These are phyloP conservation scores for Cheilosia variabilis DNA, from an alignment of 2,888 invertebrate genomes.

Conservation along the genomic window DNA sequence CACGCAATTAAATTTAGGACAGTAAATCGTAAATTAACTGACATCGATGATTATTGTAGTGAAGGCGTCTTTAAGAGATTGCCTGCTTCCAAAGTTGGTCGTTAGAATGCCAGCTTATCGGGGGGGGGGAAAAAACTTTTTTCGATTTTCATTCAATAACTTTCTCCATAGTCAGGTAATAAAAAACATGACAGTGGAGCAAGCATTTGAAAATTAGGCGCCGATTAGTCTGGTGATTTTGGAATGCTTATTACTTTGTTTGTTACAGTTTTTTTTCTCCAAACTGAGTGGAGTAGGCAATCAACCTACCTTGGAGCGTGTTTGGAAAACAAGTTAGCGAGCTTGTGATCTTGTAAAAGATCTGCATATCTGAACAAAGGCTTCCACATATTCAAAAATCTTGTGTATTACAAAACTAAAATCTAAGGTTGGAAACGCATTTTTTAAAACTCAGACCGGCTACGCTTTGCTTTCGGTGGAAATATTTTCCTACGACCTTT, in stretches of 20 bases:
- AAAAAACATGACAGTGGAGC: not conserved
- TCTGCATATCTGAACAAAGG: not conserved
- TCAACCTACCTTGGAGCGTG: no score
- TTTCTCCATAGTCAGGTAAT: constrained; percentile 7
- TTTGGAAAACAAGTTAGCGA: not conserved
- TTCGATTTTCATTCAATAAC: constrained; percentile 22
- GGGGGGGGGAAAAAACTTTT: constrained; percentile 6
- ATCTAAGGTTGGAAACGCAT: no score
- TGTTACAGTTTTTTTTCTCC: not conserved
- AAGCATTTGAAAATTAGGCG: constrained; percentile 9
- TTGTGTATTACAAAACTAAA: no score
- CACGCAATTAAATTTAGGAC: constrained; percentile 23
- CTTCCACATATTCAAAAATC: no score
- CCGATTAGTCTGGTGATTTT: constrained; percentile 21
- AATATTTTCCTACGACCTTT: no score
- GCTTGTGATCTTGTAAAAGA: not conserved
- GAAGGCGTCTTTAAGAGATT: not conserved
- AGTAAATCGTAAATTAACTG: constrained; percentile 5
- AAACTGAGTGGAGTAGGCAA: no score
- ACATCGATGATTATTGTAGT: no score
- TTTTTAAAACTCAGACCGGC: no score
- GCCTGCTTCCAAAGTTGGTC: not conserved
- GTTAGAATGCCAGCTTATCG: not conserved
- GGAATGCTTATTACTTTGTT: constrained; percentile 4
- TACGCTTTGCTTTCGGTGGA: no score